Base-by-base conservation (phyloP, 2,113 vertebrate genomes). In the Alces alces region DNA sequence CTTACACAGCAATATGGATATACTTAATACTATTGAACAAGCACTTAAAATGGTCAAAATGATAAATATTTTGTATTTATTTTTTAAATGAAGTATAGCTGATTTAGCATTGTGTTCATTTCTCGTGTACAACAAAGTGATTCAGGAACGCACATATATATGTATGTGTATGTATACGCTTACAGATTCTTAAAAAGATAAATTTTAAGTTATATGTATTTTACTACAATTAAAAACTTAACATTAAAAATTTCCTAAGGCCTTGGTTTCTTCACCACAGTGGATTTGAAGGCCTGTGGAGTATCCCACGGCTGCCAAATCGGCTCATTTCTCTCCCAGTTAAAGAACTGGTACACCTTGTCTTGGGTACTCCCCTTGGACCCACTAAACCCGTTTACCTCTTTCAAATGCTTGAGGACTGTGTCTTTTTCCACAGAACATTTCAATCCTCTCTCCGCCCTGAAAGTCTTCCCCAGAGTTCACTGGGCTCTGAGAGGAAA, bases 201-300 rank as follows among this genome's bases (percentile, higher is more conserved):
- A 50, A 55, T 64, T 90, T 80, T 50, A 30, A 17, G 27, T 58
- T 78, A 64, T 60, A 15, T 5, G 43, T 86, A 28, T 89, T 89
- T 95, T 83, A 19, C n/a, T 39, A 64, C n/a, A 90, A 66, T 30
- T 79, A 93, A 96, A 84, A 23, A 55, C 43, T 91, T 58, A 57
- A 87, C 89, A 79, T 50, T 27, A 39, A 21, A 89, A 92, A 45
- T 12, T 47, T 83, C 39, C 33, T 45, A 7, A 78, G 30, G 13
- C 28, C 61, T 79, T 95, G 70, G 8, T 85, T 93, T 84, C 61
- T 95, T 83, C 54, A 23, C 66, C 52, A 55, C 11, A 27, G 36
- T 43, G 86, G 83, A 95, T 45, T 17, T 28, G 45, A 80, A 27
- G 28, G n/a, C 21, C 50, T 36, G 7, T 4, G 10, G 19, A 52